Conservation (phyloP, 2,113 vertebrate species). For the Cebidichthys violaceus region DNA sequence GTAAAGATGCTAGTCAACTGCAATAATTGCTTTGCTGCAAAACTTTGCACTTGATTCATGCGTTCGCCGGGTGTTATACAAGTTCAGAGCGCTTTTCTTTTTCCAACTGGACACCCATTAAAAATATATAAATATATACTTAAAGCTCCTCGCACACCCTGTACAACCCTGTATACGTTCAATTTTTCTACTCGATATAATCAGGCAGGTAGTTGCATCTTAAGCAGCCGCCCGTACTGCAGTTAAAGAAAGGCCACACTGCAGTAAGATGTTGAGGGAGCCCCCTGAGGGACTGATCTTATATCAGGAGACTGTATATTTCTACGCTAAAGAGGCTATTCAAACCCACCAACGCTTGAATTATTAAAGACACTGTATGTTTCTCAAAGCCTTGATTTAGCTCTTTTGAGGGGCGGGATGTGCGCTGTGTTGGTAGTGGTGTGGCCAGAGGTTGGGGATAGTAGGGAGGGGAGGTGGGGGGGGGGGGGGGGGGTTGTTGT, state of each 20-base stretch:
- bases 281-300: constrained; percentile 79
- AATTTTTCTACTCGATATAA: constrained; percentile 50
- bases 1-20: constrained; percentile 86
- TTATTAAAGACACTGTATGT: constrained; percentile 86
- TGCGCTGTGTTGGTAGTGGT: constrained; percentile 44
- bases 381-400: constrained; percentile 86
- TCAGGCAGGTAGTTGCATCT: constrained; percentile 74
- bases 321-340: constrained; percentile 83
- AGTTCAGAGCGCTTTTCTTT: constrained; percentile 44
- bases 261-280: constrained; percentile 62
- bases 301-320: constrained; percentile 85
- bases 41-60: constrained; percentile 79
- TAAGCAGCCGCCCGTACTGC: constrained; percentile 59
- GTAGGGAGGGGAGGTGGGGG: constrained; percentile 1
- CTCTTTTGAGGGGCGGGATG: constrained; percentile 65
- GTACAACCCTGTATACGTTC: neutral
- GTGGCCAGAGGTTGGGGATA: constrained; percentile 45
- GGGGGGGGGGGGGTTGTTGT: constrained; percentile 25
- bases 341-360: constrained; percentile 82
- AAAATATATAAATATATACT: constrained; percentile 46
- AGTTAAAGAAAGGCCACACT: constrained; percentile 50
- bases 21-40: constrained; percentile 82
- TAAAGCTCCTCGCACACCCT: constrained; percentile 5
- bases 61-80: constrained; percentile 54
- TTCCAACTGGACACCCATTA: constrained; percentile 35